These are phyloP conservation scores for Pyrrhia umbra DNA, from an alignment of 2,888 invertebrate species.

Conservation along the genomic window DNA sequence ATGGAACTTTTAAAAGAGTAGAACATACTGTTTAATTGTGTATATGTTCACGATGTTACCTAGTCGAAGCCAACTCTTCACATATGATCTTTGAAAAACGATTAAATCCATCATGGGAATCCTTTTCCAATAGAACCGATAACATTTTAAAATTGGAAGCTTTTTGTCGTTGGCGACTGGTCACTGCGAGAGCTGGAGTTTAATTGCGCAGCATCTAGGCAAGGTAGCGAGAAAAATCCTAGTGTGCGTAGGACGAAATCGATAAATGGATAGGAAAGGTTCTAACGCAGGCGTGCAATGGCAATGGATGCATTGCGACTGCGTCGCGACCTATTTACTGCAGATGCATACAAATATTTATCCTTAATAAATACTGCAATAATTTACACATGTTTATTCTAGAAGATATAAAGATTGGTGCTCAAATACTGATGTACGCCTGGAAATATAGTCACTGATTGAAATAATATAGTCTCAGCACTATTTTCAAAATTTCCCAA, in stretches of 20 bases:
- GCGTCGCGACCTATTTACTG: conserved; percentile 3
- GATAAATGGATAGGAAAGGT: conserved; percentile 16
- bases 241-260: conserved; percentile 6
- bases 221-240: conserved; percentile 11
- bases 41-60: conserved; percentile 1
- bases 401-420: too few relatives aligned
- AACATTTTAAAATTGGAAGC: not conserved
- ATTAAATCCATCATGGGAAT: not conserved
- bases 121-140: not conserved
- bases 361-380: too few relatives aligned
- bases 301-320: not conserved
- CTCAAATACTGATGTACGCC: too few relatives aligned
- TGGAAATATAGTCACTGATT: too few relatives aligned
- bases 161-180: not conserved
- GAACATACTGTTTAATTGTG: not conserved
- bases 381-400: too few relatives aligned
- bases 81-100: not conserved
- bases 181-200: not conserved
- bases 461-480: too few relatives aligned
- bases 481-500: too few relatives aligned
- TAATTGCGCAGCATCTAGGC: not conserved
- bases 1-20: conserved; percentile 5
- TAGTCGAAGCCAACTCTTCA: not conserved
- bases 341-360: too few relatives aligned
- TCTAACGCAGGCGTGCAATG: conserved; percentile 27